phyloP scores from a whole-genome alignment of 2,797 vertebrate genomes.

The Chelmon rostratus region DNA sequence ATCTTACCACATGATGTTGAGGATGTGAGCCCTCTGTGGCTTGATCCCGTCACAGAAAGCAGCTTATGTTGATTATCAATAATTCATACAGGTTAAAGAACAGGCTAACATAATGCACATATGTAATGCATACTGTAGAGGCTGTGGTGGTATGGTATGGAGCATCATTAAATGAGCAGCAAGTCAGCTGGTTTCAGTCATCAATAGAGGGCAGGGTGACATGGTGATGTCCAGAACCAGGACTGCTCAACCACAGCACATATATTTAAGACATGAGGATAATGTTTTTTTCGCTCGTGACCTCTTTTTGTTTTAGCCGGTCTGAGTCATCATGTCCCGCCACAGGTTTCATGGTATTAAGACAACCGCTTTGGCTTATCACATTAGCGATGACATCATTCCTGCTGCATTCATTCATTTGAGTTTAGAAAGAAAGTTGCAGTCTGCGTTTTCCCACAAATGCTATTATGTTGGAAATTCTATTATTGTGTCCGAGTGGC shows the following conservation, averaged over 20 bases:
- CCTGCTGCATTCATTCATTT: slow-evolving; percentile 55
- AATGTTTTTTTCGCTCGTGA: background rate
- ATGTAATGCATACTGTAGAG: slow-evolving; percentile 18
- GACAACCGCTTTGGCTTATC: slow-evolving; percentile 48
- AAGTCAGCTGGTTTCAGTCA: slow-evolving; percentile 3
- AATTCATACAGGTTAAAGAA: slow-evolving; percentile 42
- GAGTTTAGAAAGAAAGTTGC: slow-evolving; percentile 57
- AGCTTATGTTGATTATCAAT: slow-evolving; percentile 34
- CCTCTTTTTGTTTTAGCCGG: background rate
- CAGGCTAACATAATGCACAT: slow-evolving; percentile 36
- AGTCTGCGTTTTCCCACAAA: slow-evolving; percentile 63
- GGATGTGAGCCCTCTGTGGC: slow-evolving; percentile 24
- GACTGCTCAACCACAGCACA: slow-evolving; percentile 11
- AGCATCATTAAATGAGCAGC: slow-evolving; percentile 5
- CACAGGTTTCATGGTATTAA: slow-evolving; percentile 46
- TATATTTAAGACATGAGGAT: background rate
- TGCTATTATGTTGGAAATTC: slow-evolving; percentile 63
- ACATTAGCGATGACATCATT: slow-evolving; percentile 66
- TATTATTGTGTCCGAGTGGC: slow-evolving; percentile 48
- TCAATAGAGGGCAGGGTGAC: slow-evolving; percentile 7
- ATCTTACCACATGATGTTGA: background rate
- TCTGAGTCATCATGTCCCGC: slow-evolving; percentile 55
- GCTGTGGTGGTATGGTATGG: background rate
- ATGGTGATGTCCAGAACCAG: background rate
- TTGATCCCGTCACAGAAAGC: slow-evolving; percentile 8